Conservation (phyloP, 2,113 vertebrate species). For the Pipa parva region DNA sequence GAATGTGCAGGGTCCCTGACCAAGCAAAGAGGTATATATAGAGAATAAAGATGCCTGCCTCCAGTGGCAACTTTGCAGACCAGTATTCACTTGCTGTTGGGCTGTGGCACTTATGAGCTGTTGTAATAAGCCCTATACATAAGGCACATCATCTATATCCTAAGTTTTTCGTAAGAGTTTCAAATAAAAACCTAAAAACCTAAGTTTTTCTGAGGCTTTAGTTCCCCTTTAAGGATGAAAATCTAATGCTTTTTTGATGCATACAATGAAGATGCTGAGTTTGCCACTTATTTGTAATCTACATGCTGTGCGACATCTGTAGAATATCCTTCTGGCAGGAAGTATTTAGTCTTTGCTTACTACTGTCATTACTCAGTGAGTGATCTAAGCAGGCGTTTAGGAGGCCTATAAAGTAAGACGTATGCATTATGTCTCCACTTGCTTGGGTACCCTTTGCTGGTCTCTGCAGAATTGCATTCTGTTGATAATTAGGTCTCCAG, state of each 20-base stretch:
- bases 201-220: too few relatives aligned
- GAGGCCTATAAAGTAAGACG: neutral
- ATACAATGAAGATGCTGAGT: neutral
- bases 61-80: too few relatives aligned
- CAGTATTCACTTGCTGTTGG: too few relatives aligned
- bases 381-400: slow-evolving; percentile 10
- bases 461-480: slow-evolving; percentile 31
- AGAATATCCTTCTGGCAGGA: slow-evolving; percentile 26
- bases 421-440: slow-evolving; percentile 6
- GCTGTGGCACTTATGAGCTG: too few relatives aligned
- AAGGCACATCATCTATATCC: too few relatives aligned
- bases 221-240: neutral
- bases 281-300: slow-evolving; percentile 4
- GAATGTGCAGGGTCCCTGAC: too few relatives aligned
- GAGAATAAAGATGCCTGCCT: too few relatives aligned
- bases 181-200: too few relatives aligned
- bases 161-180: too few relatives aligned
- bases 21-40: too few relatives aligned
- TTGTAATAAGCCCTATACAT: too few relatives aligned
- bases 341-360: slow-evolving; percentile 9
- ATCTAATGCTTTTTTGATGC: neutral
- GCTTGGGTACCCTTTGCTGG: slow-evolving; percentile 13
- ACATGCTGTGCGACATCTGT: slow-evolving; percentile 13
- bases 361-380: slow-evolving; percentile 29
- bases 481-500: slow-evolving; percentile 39